Evolutionary conservation across 2,888 invertebrate species (phyloP), one percentile per base, ranked within the genome.

Genomic region (Pandemis cinnamomeana): DNA sequence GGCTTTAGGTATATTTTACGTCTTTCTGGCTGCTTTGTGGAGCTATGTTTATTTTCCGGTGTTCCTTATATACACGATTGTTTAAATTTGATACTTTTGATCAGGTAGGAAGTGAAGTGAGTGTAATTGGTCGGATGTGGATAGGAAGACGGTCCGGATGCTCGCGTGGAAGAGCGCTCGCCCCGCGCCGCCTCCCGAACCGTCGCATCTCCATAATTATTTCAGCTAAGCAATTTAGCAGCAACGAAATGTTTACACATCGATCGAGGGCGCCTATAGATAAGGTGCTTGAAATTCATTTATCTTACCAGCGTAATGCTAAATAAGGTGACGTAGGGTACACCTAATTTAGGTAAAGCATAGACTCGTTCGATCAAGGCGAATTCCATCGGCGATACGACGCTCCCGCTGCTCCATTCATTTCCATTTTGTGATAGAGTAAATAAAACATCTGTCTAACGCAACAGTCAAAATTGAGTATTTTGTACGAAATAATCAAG

Each of bases 161-260:
- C 20, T 42, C 42, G 63, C 62, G 51, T 10, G 44, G 41, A 44
- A 62, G 62, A 7, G 53, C n/a, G 58, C 42, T 51, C 70, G 68
- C 64, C 63, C 58, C 48, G 8, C 8, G 55, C 48, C 60, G 64
- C 63, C 63, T n/a, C 11, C 44, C 68, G 51, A 66, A 27, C 55
- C 48, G 61, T 71, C 36, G 20, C 62, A 64, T 67, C 62, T 71
- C 67, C 71, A 68, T 67, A 63, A 67, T 53, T 71, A 71, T 67
- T 75, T 71, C 67, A 67, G 51, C 71, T 46, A 48, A 71, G 58
- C 71, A 46, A 62, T 67, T 63, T 67, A 20, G 1, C 20, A 20
- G 20, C 67, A 46, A 27, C 62, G 67, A 53, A 67, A 74, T 74
- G 68, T 70, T 74, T 70, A 67, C 61, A 51, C 41, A 20, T 44